A percentile compares a stretch with the other conserved stretches of the same genome.
phyloP scores from a whole-genome alignment of 2,888 invertebrate genomes.

The Oxyscelio sp. region DNA sequence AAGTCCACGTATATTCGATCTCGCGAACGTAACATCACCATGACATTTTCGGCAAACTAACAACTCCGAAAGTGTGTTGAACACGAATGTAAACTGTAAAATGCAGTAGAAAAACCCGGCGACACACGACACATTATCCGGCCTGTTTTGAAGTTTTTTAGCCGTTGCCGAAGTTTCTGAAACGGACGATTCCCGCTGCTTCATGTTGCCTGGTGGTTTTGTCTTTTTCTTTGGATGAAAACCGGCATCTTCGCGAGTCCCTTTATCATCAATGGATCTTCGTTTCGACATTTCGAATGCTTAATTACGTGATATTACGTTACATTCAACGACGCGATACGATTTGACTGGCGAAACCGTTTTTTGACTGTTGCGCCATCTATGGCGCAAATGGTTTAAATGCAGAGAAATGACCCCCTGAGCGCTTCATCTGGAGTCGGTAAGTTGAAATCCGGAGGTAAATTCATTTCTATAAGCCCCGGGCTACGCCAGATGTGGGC shows the following conservation, averaged over 20 bases:
- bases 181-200: conserved; percentile 16
- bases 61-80: conserved; percentile 28
- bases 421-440: conserved; percentile 19
- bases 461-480: conserved; percentile 25
- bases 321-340: conserved; percentile 31
- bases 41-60: conserved; percentile 36
- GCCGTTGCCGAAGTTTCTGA: conserved; percentile 36
- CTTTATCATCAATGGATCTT: conserved; percentile 32
- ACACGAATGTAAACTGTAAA: conserved; percentile 31
- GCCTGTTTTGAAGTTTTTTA: conserved; percentile 29
- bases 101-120: conserved; percentile 43
- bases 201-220: conserved; percentile 42
- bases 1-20: conserved; percentile 42
- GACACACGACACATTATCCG: conserved; percentile 28
- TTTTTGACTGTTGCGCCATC: conserved; percentile 32
- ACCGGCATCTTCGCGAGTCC: conserved; percentile 24
- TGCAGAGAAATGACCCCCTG: conserved; percentile 32
- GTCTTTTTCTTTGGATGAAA: conserved; percentile 39
- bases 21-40: conserved; percentile 38
- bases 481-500: conserved; percentile 20
- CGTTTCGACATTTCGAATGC: conserved; percentile 42
- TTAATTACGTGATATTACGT: conserved; percentile 35
- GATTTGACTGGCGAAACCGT: conserved; percentile 23
- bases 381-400: conserved; percentile 20
- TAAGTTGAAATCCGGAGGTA: conserved; percentile 25